Percentiles rank a stretch among this genome's conserved stretches.
These are phyloP conservation scores for Marmota flaviventris DNA, from an alignment of 2,113 vertebrate genomes.

Conservation along the genomic window DNA sequence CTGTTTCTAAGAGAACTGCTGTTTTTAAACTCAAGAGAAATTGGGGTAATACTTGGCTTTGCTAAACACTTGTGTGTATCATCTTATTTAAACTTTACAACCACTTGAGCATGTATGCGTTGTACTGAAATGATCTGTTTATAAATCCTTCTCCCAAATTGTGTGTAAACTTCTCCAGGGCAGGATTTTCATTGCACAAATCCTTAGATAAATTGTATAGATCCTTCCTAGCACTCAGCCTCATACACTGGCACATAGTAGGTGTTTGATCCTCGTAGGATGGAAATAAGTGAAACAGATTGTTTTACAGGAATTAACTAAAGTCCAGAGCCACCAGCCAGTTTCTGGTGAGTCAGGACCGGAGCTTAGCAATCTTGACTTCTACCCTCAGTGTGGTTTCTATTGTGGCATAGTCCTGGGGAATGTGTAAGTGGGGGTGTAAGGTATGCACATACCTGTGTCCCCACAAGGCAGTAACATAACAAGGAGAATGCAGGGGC, in stretches of 20 bases:
- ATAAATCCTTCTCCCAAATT: neutral
- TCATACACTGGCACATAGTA: neutral
- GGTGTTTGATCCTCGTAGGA: neutral
- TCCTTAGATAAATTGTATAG: too few species aligned
- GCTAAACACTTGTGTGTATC: too few species aligned
- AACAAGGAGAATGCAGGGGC: rapidly evolving
- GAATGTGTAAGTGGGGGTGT: rapidly evolving
- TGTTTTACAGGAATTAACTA: neutral
- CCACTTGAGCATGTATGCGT: neutral
- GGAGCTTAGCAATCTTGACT: neutral
- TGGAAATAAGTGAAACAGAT: neutral
- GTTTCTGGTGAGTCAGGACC: neutral
- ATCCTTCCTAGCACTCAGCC: neutral
- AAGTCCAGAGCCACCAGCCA: neutral
- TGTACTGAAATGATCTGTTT: neutral
- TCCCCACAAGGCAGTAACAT: neutral
- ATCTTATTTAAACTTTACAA: neutral
- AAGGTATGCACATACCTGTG: too few species aligned
- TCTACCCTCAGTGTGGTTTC: neutral
- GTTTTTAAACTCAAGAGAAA: neutral
- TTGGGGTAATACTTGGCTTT: neutral
- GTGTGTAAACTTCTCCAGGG: neutral
- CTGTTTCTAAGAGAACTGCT: neutral
- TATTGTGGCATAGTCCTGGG: rapidly evolving
- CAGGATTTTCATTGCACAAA: neutral